Conservation (phyloP, 2,797 vertebrate genomes). For the Catostomus latipinnis region DNA sequence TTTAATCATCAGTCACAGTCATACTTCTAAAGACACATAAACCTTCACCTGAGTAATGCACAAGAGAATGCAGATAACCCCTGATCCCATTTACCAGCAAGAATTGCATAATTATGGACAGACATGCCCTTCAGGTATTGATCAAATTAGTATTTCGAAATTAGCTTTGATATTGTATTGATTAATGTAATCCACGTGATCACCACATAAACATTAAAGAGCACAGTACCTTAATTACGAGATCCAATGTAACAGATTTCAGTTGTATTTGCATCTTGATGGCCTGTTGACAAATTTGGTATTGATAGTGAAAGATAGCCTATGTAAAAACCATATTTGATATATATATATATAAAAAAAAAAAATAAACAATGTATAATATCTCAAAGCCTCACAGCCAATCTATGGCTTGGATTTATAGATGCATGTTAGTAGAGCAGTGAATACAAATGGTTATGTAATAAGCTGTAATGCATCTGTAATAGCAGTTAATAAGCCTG, state of each 20-base stretch:
- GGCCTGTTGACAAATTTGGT: background rate
- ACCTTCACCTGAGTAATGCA: constrained; percentile 3
- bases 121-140: background rate
- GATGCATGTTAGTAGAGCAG: background rate
- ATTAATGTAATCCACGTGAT: no score
- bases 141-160: no score
- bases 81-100: constrained; percentile 19
- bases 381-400: background rate
- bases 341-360: background rate
- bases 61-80: constrained; percentile 5
- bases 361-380: background rate
- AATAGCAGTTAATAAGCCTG: background rate
- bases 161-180: background rate
- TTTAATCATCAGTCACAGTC: constrained; percentile 32
- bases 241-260: constrained; percentile 24
- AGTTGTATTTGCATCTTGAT: constrained; percentile 36
- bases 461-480: background rate
- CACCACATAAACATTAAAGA: background rate
- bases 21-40: constrained; percentile 10
- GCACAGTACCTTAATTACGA: constrained; percentile 40
- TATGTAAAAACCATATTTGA: no score
- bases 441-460: constrained; percentile 24
- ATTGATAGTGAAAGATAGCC: no score
- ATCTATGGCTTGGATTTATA: background rate
- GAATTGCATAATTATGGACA: background rate